A percentile compares a stretch with the other conserved stretches of the same genome.
phyloP scores from a whole-genome alignment of 2,113 vertebrate genomes.

The Albula goreensis region DNA sequence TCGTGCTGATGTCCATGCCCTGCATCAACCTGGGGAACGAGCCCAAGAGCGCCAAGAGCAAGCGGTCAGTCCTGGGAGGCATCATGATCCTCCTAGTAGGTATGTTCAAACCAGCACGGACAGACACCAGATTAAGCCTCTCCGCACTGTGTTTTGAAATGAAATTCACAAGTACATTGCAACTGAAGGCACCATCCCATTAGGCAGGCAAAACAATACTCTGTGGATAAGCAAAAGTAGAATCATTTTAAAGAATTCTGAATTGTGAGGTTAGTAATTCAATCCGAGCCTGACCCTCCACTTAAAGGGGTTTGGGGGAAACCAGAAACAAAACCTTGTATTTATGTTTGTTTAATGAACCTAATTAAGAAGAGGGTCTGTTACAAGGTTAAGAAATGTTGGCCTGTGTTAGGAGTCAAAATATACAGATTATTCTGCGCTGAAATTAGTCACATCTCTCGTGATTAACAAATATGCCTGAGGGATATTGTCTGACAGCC shows the following conservation, averaged over 20 bases:
- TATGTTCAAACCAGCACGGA: constrained; percentile 63
- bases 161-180: background rate
- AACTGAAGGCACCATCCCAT: background rate
- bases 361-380: too few relatives aligned
- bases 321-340: too few relatives aligned
- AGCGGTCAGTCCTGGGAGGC: constrained; percentile 82
- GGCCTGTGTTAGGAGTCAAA: background rate
- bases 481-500: background rate
- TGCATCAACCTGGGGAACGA: constrained; percentile 89
- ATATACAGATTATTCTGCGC: background rate
- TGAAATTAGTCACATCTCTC: too few relatives aligned
- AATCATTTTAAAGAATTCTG: background rate
- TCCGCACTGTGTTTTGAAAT: background rate
- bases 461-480: background rate
- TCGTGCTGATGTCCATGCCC: constrained; percentile 86
- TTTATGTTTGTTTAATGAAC: too few relatives aligned
- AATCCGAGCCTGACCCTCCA: background rate
- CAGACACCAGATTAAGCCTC: background rate
- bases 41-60: constrained; percentile 84
- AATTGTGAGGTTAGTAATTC: background rate
- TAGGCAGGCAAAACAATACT: too few relatives aligned
- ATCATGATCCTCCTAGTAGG: constrained; percentile 84
- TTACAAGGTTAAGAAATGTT: too few relatives aligned
- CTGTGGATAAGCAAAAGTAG: too few relatives aligned
- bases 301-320: too few relatives aligned